Evolutionary conservation across 2,113 vertebrate species (phyloP).

Genomic region (Spheniscus mendiculus): DNA sequence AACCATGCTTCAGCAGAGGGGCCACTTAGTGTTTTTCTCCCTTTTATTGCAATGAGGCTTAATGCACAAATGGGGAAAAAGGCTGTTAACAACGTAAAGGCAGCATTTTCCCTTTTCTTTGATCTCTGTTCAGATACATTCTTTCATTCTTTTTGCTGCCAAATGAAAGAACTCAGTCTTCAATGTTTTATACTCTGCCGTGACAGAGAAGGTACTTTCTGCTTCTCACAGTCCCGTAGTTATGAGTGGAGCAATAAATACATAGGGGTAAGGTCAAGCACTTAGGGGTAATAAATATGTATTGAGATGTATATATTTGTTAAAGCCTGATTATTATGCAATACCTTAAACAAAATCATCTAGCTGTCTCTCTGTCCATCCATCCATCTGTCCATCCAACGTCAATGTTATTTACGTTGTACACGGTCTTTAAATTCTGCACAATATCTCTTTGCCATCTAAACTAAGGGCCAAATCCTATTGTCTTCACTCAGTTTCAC

Average conservation of each 20-base stretch:
- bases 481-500: background rate
- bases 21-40: background rate
- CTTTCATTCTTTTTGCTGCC: background rate
- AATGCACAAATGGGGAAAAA: background rate
- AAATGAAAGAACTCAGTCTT: background rate
- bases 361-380: background rate
- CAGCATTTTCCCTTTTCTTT: conserved; percentile 7
- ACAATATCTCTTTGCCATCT: background rate
- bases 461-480: background rate
- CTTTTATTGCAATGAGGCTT: background rate
- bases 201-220: background rate
- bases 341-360: background rate
- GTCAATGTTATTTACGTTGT: background rate
- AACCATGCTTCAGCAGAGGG: background rate
- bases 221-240: background rate
- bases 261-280: background rate
- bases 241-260: background rate
- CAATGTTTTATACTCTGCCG: background rate
- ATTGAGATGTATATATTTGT: background rate
- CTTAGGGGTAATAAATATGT: background rate
- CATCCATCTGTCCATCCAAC: background rate
- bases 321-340: background rate
- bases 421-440: background rate
- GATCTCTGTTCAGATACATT: conserved; percentile 3
- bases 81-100: background rate